These are phyloP conservation scores for Schizothorax lantsangensis DNA, from an alignment of 2,797 vertebrate species.

Conservation along the genomic window DNA sequence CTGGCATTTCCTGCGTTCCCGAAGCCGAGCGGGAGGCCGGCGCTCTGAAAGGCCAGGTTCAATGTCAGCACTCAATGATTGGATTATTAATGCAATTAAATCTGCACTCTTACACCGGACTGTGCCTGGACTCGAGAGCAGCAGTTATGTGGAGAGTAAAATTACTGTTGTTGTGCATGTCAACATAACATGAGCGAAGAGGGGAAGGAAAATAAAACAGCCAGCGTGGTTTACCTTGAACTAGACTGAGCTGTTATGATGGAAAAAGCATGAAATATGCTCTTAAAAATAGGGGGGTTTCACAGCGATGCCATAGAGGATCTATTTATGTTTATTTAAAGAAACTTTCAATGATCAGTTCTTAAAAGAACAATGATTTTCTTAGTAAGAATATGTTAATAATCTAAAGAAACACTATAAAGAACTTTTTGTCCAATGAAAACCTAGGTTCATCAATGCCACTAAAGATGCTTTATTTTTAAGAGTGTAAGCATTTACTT, in stretches of 20 bases:
- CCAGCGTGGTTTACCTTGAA: neutral
- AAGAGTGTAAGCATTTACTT: neutral
- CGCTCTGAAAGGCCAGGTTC: conserved; percentile 48
- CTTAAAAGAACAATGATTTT: neutral
- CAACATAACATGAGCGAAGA: neutral
- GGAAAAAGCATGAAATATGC: neutral
- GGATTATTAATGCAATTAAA: conserved; percentile 60
- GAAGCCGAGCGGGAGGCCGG: neutral
- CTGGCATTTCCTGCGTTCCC: conserved; percentile 41
- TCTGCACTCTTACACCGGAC: conserved; percentile 1
- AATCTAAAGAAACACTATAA: neutral
- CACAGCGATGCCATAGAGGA: neutral
- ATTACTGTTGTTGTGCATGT: neutral
- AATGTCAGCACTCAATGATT: conserved; percentile 51
- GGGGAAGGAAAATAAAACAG: neutral
- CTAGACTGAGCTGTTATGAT: neutral
- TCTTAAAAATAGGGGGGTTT: neutral
- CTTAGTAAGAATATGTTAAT: neutral
- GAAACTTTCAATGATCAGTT: neutral
- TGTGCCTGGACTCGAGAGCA: neutral
- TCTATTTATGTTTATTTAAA: neutral
- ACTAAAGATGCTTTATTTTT: neutral
- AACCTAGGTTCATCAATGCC: neutral
- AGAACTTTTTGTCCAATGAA: too few species aligned
- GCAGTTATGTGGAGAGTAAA: neutral